Evolutionary conservation across 2,797 vertebrate species (phyloP).

Genomic region (Myripristis jacobus): DNA sequence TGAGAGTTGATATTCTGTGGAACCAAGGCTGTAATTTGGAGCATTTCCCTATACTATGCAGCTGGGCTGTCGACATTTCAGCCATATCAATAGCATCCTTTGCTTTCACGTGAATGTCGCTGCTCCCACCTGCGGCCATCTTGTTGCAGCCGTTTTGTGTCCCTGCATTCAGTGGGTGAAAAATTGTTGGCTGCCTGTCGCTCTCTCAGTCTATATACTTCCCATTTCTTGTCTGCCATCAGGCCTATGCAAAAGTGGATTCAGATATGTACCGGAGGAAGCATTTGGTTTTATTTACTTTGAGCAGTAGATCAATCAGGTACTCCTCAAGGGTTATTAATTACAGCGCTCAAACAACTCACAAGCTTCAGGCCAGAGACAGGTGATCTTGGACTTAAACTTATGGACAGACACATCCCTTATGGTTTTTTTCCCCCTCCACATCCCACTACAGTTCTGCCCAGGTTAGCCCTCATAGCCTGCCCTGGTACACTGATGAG

Average conservation of each 20-base stretch:
- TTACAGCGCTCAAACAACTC: constrained; percentile 34
- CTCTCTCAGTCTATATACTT: constrained; percentile 13
- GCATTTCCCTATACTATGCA: constrained; percentile 42
- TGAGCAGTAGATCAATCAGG: constrained; percentile 12
- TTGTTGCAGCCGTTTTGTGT: constrained; percentile 32
- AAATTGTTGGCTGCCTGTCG: constrained; percentile 23
- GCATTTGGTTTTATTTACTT: constrained; percentile 10
- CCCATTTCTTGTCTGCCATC: constrained; percentile 30
- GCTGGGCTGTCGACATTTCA: constrained; percentile 45
- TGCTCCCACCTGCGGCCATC: constrained; percentile 27
- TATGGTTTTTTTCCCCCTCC: background rate
- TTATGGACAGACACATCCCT: background rate
- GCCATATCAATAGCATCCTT: constrained; percentile 35
- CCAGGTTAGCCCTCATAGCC: background rate
- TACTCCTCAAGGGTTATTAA: constrained; percentile 29
- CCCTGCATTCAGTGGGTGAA: constrained; percentile 25
- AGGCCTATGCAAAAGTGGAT: constrained; percentile 73
- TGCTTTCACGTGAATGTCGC: constrained; percentile 48
- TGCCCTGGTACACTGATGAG: constrained; percentile 27
- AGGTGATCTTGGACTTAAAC: constrained; percentile 10
- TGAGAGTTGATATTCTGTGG: constrained; percentile 28
- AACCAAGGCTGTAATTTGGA: constrained; percentile 51
- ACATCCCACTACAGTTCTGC: constrained; percentile 10
- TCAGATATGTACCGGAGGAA: constrained; percentile 46
- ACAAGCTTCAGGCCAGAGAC: too few relatives aligned